Evolutionary conservation across 1,140 invertebrate species (phyloP).

Genomic region (Bombus affinis): DNA sequence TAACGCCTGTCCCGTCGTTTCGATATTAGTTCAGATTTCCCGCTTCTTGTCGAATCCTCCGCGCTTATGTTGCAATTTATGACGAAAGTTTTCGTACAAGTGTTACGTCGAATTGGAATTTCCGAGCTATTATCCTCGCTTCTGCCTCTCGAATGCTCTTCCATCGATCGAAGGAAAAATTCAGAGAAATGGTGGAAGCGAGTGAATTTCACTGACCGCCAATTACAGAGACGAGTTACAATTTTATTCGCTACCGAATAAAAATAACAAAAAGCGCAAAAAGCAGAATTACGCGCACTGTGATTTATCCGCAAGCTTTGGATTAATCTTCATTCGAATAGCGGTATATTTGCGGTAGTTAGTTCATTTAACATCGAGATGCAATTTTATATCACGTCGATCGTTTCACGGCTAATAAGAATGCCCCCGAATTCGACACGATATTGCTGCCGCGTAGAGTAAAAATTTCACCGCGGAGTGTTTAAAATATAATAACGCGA

Average conservation of each 20-base stretch:
- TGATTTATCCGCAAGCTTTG: not conserved
- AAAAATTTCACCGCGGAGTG: not conserved
- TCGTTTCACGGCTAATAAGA: not conserved
- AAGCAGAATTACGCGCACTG: not conserved
- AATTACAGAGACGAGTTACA: too few relatives aligned
- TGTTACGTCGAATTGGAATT: constrained; percentile 27
- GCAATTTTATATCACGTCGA: not conserved
- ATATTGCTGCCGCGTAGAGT: not conserved
- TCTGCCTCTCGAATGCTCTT: not conserved
- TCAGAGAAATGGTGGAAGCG: too few relatives aligned
- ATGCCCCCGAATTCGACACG: not conserved
- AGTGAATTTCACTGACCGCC: too few relatives aligned
- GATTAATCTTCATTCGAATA: not conserved
- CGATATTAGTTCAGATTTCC: constrained; percentile 44
- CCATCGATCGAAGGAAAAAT: not conserved
- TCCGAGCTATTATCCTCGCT: constrained; percentile 8
- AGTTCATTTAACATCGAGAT: not conserved
- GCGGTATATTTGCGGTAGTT: too few relatives aligned
- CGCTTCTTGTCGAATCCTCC: constrained; percentile 27
- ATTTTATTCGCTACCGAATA: not conserved
- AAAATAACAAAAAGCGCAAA: too few relatives aligned
- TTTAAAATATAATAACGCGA: not conserved
- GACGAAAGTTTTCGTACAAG: constrained; percentile 11
- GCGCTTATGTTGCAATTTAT: constrained; percentile 3
- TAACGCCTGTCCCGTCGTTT: not conserved